Base-by-base conservation (phyloP, 53 echinoderm and acorn worm genomes). In the Holothuria leucospilota region DNA sequence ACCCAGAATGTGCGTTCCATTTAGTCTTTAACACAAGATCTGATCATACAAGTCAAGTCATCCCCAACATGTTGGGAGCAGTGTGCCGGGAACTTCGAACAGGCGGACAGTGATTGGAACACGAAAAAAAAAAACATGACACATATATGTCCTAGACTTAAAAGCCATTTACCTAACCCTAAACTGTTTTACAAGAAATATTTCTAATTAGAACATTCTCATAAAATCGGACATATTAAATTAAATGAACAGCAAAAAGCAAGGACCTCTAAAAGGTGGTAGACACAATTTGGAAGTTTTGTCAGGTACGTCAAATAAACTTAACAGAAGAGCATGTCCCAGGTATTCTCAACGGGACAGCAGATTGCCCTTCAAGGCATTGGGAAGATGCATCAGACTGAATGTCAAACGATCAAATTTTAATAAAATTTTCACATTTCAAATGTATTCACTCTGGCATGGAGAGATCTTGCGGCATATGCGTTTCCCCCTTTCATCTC, bases 171-270 rank as follows among this genome's bases (percentile, higher is more conserved):
- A 14, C 4, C 63, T 82, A 38, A 63, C 63, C 9, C 82, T 82
- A 18, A 20, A 82, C 16, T 62, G 38, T 14, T 82, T 40, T 20
- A 30, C 62, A 63, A 63, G 39, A 11, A 25, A 62, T 29, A 64
- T 62, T 13, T 62, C 25, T 20, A 63, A 63, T 49, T 34, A 39
- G 59, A 24, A 61, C 7, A 40, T 82, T 38, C 65, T 63, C 18
- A 64, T 82, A 21, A 29, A 39, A 26, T 82, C 82, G 0, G 82
- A 82, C 64, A 82, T 24, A 18, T 29, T 82, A 21, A 63, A 38
- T 39, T 64, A 63, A 14, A 81, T 82, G 30, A 82, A 82, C 64
- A 62, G 42, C 82, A 9, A 71, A 39, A 71, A 59, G 78, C 7
- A 56, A 16, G 58, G 78, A 78, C 59, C 29, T 78, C 29, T 56